Evolutionary conservation across 2,888 invertebrate species (phyloP).

Genomic region (Caenorhabditis zanzibari): DNA sequence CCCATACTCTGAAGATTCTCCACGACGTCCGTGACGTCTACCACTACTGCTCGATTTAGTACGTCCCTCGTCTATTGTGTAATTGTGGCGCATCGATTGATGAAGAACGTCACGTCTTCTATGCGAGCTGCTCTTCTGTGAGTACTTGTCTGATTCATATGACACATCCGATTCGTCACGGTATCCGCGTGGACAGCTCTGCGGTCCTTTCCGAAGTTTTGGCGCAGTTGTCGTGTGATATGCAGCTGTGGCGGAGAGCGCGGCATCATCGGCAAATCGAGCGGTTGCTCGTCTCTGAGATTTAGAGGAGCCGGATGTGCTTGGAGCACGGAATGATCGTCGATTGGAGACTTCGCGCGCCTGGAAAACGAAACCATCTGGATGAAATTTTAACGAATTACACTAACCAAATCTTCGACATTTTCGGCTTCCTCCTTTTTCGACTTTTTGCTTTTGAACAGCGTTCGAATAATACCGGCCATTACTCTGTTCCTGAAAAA

Average conservation of each 20-base stretch:
- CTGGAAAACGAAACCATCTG: conserved; percentile 15
- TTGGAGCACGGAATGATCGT: conserved; percentile 59
- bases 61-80: conserved; percentile 51
- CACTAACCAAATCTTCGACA: conserved; percentile 49
- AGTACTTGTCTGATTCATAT: conserved; percentile 58
- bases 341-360: conserved; percentile 61
- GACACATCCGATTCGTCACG: conserved; percentile 60
- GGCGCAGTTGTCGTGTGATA: conserved; percentile 67
- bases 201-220: conserved; percentile 67
- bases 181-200: conserved; percentile 72
- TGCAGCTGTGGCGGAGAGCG: conserved; percentile 64
- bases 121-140: conserved; percentile 46
- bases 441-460: conserved; percentile 56
- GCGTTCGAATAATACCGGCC: conserved; percentile 50
- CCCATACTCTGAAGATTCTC: conserved; percentile 72
- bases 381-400: too few relatives aligned
- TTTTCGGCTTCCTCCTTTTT: conserved; percentile 47
- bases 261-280: conserved; percentile 61
- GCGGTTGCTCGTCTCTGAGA: conserved; percentile 40
- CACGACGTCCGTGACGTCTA: conserved; percentile 47
- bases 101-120: conserved; percentile 42
- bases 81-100: conserved; percentile 62
- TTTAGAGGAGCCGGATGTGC: conserved; percentile 32
- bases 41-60: conserved; percentile 18
- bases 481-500: conserved; percentile 34